phyloP scores from a whole-genome alignment of 2,113 vertebrate species.

The Cyanistes caeruleus region DNA sequence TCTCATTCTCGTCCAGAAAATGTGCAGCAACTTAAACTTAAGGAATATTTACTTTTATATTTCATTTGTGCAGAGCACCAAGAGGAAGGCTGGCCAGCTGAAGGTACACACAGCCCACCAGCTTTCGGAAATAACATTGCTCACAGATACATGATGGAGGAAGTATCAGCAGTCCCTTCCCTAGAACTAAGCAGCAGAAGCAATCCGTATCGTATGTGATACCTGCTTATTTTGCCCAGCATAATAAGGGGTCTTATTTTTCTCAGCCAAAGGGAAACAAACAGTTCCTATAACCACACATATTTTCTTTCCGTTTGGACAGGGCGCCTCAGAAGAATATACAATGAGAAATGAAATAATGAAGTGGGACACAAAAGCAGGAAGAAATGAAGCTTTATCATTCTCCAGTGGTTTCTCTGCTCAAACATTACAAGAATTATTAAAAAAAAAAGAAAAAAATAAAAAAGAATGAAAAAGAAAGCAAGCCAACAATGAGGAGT shows the following conservation, averaged over 20 bases:
- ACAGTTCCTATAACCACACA: not conserved
- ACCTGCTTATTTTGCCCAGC: not conserved
- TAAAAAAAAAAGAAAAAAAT: not conserved
- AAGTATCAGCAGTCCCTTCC: not conserved
- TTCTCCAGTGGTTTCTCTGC: conserved; percentile 43
- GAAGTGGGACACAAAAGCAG: conserved; percentile 44
- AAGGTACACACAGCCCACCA: not conserved
- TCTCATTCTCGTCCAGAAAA: not conserved
- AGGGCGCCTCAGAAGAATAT: conserved; percentile 28
- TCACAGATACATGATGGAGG: accelerated
- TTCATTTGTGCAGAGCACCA: not conserved
- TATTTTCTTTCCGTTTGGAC: conserved; percentile 18
- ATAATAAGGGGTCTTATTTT: not conserved
- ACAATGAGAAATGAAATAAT: conserved; percentile 55
- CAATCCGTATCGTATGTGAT: not conserved
- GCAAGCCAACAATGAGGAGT: not conserved
- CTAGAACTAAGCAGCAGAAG: not conserved
- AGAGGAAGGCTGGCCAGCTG: not conserved
- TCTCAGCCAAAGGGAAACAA: conserved; percentile 23
- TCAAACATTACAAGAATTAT: conserved; percentile 22
- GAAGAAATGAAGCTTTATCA: conserved; percentile 65
- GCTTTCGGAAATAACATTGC: accelerated
- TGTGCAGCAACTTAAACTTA: not conserved
- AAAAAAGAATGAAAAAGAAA: not conserved
- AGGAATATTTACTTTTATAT: not conserved